Base-by-base conservation (phyloP, 2,888 invertebrate genomes). In the Acrobasis consociella region DNA sequence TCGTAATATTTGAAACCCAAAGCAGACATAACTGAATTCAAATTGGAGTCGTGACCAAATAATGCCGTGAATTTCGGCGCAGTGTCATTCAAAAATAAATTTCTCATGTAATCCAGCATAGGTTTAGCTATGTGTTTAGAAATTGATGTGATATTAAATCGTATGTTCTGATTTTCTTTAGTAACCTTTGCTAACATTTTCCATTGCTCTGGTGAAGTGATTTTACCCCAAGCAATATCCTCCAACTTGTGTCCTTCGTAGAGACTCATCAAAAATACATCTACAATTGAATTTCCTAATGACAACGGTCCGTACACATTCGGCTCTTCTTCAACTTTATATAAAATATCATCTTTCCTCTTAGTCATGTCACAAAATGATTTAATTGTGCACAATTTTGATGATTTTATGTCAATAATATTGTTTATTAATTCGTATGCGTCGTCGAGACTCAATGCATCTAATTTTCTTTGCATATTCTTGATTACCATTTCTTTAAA, bases 1-100 rank as follows among this genome's bases (percentile, higher is more conserved):
- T 62, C 66, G 64, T 77, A 87, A 0, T 71, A 62, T 64, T 83
- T 77, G 53, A 89, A 81, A 15, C 69, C 74, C 56, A 91, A 71
- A 0, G 81, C 75, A 0, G 72, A 71, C 13, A 84, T 69, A 0
- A 89, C 65, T 10, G 84, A 65, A 52, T 72, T 81, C 39, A 87
- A 67, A 73, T 89, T 89, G 0, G 89, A 79, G 74, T 91, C 91
- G 62, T 91, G 91, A 0, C 90, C 89, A 1, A 88, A 71, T 0
- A 91, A 70, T 3, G 83, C 59, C 0, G 80, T 78, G 16, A 87
- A 75, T 64, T 80, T 86, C 11, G 71, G 71, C 15, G 70, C 65
- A 9, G 59, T 49, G 72, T 71, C 67, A 10, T 73, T 65, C 10
- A 75, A 65, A 16, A 85, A 72, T 42, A 81, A 69, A 38, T 76